Base-by-base conservation (phyloP, 1,140 invertebrate genomes). In the Pemphigus obesinymphae region DNA sequence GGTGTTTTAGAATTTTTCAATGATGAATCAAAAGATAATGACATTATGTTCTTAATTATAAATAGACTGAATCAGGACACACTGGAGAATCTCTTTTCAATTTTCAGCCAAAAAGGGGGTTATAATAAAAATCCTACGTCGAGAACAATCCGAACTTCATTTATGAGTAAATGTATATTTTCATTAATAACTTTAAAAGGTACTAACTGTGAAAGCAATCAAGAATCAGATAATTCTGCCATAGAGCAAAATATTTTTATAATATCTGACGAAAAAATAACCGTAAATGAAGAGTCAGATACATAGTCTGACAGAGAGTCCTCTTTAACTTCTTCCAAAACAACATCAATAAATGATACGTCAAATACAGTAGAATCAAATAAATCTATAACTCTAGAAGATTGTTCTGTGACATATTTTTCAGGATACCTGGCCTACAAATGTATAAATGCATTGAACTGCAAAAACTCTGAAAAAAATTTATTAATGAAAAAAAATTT, bases 141-240 rank as follows among this genome's bases (percentile, higher is more conserved):
- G n/a, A n/a, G n/a, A n/a, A n/a, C n/a, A n/a, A n/a, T n/a, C n/a
- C n/a, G n/a, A n/a, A n/a, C n/a, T n/a, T n/a, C n/a, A n/a, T n/a
- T n/a, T n/a, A n/a, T n/a, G n/a, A n/a, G n/a, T n/a, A n/a, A n/a
- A n/a, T n/a, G 31, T 7, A 26, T 3, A 37, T 31, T 31, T 7
- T 29, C 66, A 11, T 31, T 15, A 0, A 15, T 37, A 86, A 90
- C 15, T 11, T 20, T 13, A 58, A 58, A 20, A 11, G 3, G 55
- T 20, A 58, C 55, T 1, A 20, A 15, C 15, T 63, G 23, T 63
- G 11, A 20, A 13, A 31, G 8, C 20, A 53, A 7, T 5, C 29
- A n/a, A n/a, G n/a, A n/a, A n/a, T n/a, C n/a, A n/a, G n/a, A n/a
- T n/a, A n/a, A n/a, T n/a, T n/a, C n/a, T 63, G 13, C 1, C 17